These are phyloP conservation scores for Galaxias olidus DNA, from an alignment of 2,797 vertebrate genomes.

Conservation along the genomic window DNA sequence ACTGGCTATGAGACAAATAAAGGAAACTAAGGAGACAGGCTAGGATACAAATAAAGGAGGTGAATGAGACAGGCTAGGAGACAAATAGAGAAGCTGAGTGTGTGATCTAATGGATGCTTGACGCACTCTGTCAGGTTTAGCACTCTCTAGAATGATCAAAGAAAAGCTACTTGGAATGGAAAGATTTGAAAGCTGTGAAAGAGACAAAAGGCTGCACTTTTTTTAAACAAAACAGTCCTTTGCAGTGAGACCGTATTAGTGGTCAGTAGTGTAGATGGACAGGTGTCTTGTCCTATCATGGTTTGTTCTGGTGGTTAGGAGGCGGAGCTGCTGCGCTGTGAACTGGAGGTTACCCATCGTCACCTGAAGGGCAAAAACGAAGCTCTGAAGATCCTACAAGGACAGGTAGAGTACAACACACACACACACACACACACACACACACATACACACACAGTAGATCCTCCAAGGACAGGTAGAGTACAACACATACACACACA, in stretches of 20 bases:
- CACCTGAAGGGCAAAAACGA: conserved; percentile 91
- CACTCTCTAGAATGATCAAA: too few relatives aligned
- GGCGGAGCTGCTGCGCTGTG: conserved; percentile 80
- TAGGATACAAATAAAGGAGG: too few relatives aligned
- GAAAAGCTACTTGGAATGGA: too few relatives aligned
- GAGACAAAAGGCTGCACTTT: too few relatives aligned
- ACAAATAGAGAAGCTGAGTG: too few relatives aligned
- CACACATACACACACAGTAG: background rate
- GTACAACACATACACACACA: background rate
- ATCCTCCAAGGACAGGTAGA: background rate
- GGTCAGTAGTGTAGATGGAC: background rate
- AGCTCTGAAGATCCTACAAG: conserved; percentile 90
- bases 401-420: conserved; percentile 73
- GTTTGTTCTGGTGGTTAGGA: conserved; percentile 70
- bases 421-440: conserved; percentile 3
- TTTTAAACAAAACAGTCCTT: too few relatives aligned
- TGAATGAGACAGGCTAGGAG: too few relatives aligned
- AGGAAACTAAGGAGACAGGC: conserved; percentile 40
- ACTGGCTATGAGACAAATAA: too few relatives aligned
- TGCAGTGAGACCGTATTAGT: background rate
- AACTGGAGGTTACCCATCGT: conserved; percentile 86
- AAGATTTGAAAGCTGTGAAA: too few relatives aligned
- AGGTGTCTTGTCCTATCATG: background rate
- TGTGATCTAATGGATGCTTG: too few relatives aligned
- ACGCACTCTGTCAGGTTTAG: too few relatives aligned